A percentile compares a stretch with the other conserved stretches of the same genome.
These are phyloP conservation scores for Rhineura floridana DNA, from an alignment of 2,113 vertebrate genomes.

Conservation along the genomic window DNA sequence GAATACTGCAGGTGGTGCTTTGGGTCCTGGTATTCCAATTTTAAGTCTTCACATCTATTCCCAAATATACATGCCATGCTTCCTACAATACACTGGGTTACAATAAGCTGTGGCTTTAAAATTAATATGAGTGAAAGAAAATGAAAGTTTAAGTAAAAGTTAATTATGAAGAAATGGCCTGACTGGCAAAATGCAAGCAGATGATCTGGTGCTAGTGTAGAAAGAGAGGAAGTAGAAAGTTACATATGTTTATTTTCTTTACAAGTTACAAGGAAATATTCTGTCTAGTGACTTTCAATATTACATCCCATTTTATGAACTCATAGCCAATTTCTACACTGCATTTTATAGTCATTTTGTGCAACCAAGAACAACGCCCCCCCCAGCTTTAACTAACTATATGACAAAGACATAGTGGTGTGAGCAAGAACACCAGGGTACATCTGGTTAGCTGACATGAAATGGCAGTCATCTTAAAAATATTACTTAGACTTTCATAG, in stretches of 20 bases:
- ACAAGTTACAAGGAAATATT: not conserved
- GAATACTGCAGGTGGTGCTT: not conserved
- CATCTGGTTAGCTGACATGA: not conserved
- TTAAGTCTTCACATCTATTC: no score
- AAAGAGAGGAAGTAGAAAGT: not conserved
- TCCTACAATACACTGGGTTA: not conserved
- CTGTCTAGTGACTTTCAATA: not conserved
- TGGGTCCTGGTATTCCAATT: no score
- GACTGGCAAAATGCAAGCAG: not conserved
- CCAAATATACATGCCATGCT: not conserved
- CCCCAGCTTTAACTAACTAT: not conserved
- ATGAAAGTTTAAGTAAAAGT: not conserved
- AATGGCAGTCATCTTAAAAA: not conserved
- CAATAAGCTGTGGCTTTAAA: not conserved
- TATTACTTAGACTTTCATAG: not conserved
- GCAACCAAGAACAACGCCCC: not conserved
- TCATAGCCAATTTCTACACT: not conserved
- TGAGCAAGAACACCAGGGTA: not conserved
- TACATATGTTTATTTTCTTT: not conserved
- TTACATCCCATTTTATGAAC: conserved; percentile 6
- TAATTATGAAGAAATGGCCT: not conserved
- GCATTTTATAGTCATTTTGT: not conserved
- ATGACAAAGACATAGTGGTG: not conserved
- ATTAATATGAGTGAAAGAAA: not conserved
- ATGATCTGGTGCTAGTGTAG: not conserved